Conservation (phyloP, 2,888 invertebrate species). For the Harmothoe impar region DNA sequence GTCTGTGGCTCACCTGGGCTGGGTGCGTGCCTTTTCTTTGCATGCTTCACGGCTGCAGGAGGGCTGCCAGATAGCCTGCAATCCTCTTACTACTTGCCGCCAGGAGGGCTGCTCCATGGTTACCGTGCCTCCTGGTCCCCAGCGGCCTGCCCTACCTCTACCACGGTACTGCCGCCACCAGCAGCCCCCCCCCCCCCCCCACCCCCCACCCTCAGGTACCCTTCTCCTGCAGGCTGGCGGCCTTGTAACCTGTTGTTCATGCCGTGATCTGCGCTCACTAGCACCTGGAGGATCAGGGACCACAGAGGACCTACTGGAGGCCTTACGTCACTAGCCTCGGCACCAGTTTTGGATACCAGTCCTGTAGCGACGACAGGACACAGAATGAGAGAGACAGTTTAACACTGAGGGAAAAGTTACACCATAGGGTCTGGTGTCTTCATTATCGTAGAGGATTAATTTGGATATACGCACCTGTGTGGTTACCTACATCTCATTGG, state of each 20-base stretch:
- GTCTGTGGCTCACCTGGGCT: too few species aligned
- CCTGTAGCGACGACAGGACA: background rate
- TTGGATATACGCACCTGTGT: background rate
- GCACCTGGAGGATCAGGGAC: background rate
- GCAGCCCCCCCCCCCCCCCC: background rate
- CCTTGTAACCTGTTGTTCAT: conserved; percentile 1
- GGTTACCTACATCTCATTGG: background rate
- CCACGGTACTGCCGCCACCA: background rate
- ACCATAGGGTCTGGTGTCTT: background rate
- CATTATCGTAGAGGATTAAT: background rate
- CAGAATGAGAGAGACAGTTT: background rate
- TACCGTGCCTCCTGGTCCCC: background rate
- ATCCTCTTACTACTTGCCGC: background rate
- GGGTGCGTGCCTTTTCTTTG: too few species aligned
- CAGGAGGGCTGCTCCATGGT: background rate
- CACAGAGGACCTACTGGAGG: background rate
- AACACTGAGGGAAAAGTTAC: background rate
- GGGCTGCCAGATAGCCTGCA: background rate
- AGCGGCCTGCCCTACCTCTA: background rate
- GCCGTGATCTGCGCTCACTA: background rate
- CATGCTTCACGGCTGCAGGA: too few species aligned
- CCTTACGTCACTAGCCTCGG: background rate
- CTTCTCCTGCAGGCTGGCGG: background rate
- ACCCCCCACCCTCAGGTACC: background rate
- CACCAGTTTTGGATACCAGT: background rate